Conservation (phyloP, 1,140 invertebrate genomes). For the Halesus radiatus region DNA sequence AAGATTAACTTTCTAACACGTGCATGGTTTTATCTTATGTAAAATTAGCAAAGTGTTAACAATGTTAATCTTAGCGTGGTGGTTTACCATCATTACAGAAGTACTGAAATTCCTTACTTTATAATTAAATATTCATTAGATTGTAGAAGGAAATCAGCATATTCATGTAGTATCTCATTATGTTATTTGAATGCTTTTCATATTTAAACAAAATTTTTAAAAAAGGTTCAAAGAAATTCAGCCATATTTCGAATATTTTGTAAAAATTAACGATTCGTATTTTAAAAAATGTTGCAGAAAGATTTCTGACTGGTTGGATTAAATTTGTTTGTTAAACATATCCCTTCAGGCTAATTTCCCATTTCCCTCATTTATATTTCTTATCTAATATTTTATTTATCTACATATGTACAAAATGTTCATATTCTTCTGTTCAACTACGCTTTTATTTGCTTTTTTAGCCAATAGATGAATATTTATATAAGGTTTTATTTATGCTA, state of each 20-base stretch:
- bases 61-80: no score
- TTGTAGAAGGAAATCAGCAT: conserved; percentile 45
- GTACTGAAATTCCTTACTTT: no score
- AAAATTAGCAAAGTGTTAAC: no score
- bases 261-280: not conserved
- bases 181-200: not conserved
- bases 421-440: not conserved
- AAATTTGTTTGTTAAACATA: no score
- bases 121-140: not conserved
- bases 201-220: not conserved
- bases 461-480: not conserved
- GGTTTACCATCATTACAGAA: no score
- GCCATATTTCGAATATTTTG: not conserved
- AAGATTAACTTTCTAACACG: no score
- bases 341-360: not conserved
- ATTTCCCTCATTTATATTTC: not conserved
- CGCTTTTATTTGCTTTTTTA: not conserved
- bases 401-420: not conserved
- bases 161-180: conserved; percentile 53
- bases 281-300: no score
- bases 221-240: not conserved
- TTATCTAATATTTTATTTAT: not conserved
- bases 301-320: no score
- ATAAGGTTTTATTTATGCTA: conserved; percentile 31
- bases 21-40: no score